These are phyloP conservation scores for Agrotis exclamationis DNA, from an alignment of 2,888 invertebrate genomes.

Conservation along the genomic window DNA sequence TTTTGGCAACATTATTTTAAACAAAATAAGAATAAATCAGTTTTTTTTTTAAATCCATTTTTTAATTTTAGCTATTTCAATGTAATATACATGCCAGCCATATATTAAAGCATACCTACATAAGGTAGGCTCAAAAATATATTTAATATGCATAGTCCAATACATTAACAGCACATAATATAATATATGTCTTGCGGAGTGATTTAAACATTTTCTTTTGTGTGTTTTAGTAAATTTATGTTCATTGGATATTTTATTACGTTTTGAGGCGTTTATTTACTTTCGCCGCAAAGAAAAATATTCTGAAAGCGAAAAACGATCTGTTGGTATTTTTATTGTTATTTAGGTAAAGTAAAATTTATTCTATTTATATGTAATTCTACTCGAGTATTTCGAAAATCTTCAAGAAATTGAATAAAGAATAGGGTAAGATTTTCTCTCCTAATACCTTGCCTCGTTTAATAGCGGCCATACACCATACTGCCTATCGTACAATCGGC, in stretches of 20 bases:
- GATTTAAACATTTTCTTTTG: slow-evolving; percentile 68
- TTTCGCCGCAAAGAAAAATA: slow-evolving; percentile 53
- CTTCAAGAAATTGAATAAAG: too few relatives aligned
- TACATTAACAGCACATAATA: slow-evolving; percentile 51
- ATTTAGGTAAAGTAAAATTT: slow-evolving; percentile 10
- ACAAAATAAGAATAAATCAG: slow-evolving; percentile 19
- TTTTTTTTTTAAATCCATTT: not conserved
- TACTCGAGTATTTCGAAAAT: not conserved
- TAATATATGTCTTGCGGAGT: slow-evolving; percentile 57
- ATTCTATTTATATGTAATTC: not conserved
- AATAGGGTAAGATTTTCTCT: too few relatives aligned
- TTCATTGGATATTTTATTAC: slow-evolving; percentile 79
- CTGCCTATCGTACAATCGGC: too few relatives aligned
- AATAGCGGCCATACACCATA: too few relatives aligned
- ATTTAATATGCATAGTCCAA: slow-evolving; percentile 57
- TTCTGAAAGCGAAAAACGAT: slow-evolving; percentile 34
- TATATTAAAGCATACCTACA: slow-evolving; percentile 36
- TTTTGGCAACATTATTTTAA: slow-evolving; percentile 12
- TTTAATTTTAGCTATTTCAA: slow-evolving; percentile 19
- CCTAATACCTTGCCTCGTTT: too few relatives aligned
- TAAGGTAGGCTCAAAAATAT: slow-evolving; percentile 27
- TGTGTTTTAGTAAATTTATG: slow-evolving; percentile 73
- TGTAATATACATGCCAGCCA: slow-evolving; percentile 32
- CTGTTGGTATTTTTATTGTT: slow-evolving; percentile 52
- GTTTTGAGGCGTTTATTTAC: slow-evolving; percentile 64